Evolutionary conservation across 2,888 invertebrate genomes (phyloP).

Genomic region (Elaeidobius kamerunicus): DNA sequence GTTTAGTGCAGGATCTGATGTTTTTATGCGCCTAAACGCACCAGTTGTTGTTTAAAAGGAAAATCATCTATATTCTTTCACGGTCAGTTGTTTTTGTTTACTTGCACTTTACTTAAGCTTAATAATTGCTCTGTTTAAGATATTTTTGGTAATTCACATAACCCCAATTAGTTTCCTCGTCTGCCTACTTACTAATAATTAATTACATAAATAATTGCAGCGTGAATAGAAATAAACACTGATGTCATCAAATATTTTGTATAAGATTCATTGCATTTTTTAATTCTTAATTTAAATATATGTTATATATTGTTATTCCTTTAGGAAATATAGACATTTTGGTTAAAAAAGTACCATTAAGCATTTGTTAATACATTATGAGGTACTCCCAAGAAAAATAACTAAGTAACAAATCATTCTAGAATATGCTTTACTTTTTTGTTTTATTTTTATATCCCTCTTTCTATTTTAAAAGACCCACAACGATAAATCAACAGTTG

Average conservation of each 20-base stretch:
- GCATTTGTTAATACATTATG: too few relatives aligned
- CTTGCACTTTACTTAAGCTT: neutral
- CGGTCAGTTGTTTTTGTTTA: slow-evolving; percentile 18
- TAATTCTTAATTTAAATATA: neutral
- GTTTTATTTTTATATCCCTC: too few relatives aligned
- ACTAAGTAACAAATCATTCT: too few relatives aligned
- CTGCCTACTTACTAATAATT: too few relatives aligned
- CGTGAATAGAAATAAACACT: slow-evolving; percentile 9
- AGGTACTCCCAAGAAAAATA: too few relatives aligned
- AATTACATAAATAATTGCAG: neutral
- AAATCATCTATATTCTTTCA: slow-evolving; percentile 13
- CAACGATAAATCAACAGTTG: too few relatives aligned
- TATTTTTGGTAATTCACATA: neutral
- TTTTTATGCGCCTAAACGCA: slow-evolving; percentile 5
- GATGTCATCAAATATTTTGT: slow-evolving; percentile 9
- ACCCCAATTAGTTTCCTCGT: too few relatives aligned
- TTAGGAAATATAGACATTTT: too few relatives aligned
- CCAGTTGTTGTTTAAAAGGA: slow-evolving; percentile 22
- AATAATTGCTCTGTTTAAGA: neutral
- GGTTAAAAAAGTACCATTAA: too few relatives aligned
- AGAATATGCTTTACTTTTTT: too few relatives aligned
- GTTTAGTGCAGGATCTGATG: neutral
- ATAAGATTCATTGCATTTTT: neutral
- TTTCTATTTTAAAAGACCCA: too few relatives aligned
- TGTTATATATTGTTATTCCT: too few relatives aligned